Percentiles rank a stretch among this genome's conserved stretches.
These are phyloP conservation scores for Drosophila mimica DNA, from an alignment of 2,888 invertebrate species.

Conservation along the genomic window DNA sequence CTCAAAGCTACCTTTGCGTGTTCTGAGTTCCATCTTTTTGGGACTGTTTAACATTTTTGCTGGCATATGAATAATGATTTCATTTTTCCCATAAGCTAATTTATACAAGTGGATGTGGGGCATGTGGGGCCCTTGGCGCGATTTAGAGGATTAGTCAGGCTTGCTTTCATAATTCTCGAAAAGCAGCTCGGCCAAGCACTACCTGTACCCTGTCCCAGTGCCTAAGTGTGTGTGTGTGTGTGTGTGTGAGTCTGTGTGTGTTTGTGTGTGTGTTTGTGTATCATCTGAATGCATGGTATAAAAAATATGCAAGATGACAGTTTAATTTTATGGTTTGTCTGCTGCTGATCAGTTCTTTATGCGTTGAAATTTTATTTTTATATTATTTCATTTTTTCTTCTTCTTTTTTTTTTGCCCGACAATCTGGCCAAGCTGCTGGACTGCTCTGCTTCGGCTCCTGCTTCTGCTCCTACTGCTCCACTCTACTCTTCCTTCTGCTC, in stretches of 20 bases:
- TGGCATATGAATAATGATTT: slow-evolving; percentile 82
- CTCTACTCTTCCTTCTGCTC: not conserved
- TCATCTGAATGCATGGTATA: slow-evolving; percentile 71
- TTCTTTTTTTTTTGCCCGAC: slow-evolving; percentile 20
- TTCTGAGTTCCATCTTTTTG: slow-evolving; percentile 35
- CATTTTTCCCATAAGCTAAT: slow-evolving; percentile 83
- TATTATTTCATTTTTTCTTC: slow-evolving; percentile 37
- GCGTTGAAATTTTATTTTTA: slow-evolving; percentile 76
- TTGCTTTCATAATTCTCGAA: slow-evolving; percentile 80
- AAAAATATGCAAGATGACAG: slow-evolving; percentile 85
- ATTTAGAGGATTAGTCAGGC: slow-evolving; percentile 83
- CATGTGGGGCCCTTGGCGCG: slow-evolving; percentile 65
- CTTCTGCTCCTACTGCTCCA: slow-evolving; percentile 7
- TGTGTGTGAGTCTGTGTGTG: slow-evolving; percentile 20
- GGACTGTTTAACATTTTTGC: slow-evolving; percentile 71
- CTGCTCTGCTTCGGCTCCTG: slow-evolving; percentile 27
- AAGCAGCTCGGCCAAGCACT: slow-evolving; percentile 47
- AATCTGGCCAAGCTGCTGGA: slow-evolving; percentile 22
- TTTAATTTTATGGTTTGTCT: slow-evolving; percentile 85
- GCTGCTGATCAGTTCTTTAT: slow-evolving; percentile 84
- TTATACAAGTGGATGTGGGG: slow-evolving; percentile 75
- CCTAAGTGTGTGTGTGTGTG: slow-evolving; percentile 21
- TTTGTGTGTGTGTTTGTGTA: slow-evolving; percentile 40
- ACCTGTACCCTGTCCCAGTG: slow-evolving; percentile 48
- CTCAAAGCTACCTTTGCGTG: not conserved